A percentile compares a stretch with the other conserved stretches of the same genome.
Conservation (phyloP, 2,888 invertebrate species). For the Rotaria sp. region DNA sequence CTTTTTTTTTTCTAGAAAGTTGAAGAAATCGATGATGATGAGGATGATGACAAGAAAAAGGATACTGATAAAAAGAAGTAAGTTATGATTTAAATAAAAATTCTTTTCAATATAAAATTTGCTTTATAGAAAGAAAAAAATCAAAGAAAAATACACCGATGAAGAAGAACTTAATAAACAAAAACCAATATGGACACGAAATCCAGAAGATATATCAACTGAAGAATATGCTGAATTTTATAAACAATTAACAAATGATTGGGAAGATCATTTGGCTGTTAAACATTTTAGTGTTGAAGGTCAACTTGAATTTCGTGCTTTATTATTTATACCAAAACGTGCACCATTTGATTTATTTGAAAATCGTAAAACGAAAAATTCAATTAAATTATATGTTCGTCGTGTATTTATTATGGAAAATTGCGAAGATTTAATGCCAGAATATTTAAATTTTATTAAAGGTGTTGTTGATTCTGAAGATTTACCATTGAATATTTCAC, state of each 20-base stretch:
- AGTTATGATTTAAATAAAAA: too few relatives aligned
- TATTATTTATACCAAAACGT: conserved; percentile 80
- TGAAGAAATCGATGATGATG: conserved; percentile 67
- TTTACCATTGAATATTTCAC: conserved; percentile 91
- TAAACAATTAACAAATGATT: conserved; percentile 90
- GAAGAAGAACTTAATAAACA: conserved; percentile 97
- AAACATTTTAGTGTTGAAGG: conserved; percentile 62
- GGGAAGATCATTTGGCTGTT: conserved; percentile 93
- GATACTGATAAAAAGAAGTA: conserved; percentile 67
- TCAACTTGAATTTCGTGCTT: conserved; percentile 77
- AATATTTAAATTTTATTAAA: conserved; percentile 70
- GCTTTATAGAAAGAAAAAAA: conserved; percentile 76
- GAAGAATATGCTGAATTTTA: conserved; percentile 97
- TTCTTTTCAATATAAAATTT: too few relatives aligned
- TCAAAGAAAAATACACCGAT: conserved; percentile 91
- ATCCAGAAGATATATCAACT: conserved; percentile 86
- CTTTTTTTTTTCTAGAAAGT: conserved; percentile 55
- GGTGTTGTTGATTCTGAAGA: conserved; percentile 99
- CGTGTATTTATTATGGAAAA: conserved; percentile 99
- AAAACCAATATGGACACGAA: conserved; percentile 93
- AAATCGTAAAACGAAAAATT: conserved; percentile 94
- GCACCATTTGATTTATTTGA: conserved; percentile 96
- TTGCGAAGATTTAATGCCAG: conserved; percentile 95
- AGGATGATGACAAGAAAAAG: conserved; percentile 61
- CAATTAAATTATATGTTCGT: conserved; percentile 92